Conservation (phyloP, 1,140 invertebrate genomes). For the Maconellicoccus hirsutus region DNA sequence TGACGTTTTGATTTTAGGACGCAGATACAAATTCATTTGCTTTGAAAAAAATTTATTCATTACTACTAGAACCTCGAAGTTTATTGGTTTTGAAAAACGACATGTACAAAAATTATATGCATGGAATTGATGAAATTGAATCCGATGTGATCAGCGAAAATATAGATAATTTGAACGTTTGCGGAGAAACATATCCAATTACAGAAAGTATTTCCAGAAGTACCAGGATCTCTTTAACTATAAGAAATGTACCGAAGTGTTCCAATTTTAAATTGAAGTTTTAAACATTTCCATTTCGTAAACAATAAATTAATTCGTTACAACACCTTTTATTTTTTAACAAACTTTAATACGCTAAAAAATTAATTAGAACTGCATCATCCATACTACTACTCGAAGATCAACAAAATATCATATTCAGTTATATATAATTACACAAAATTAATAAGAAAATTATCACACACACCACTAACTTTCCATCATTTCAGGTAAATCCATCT, state of each 20-base stretch:
- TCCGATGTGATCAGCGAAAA: slow-evolving; percentile 52
- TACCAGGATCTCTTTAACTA: slow-evolving; percentile 81
- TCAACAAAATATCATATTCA: no score
- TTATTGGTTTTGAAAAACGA: slow-evolving; percentile 72
- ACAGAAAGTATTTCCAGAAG: slow-evolving; percentile 47
- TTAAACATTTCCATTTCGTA: slow-evolving; percentile 28
- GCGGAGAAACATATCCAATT: slow-evolving; percentile 41
- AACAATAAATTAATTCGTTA: no score
- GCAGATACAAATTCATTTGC: neutral
- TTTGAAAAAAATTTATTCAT: slow-evolving; percentile 37
- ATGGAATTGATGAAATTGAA: slow-evolving; percentile 71
- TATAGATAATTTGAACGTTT: slow-evolving; percentile 54
- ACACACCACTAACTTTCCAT: neutral
- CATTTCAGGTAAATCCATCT: neutral
- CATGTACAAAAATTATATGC: slow-evolving; percentile 74
- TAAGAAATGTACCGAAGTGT: slow-evolving; percentile 84
- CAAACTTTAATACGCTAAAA: neutral
- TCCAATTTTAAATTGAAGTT: slow-evolving; percentile 46
- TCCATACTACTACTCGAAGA: no score
- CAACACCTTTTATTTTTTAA: no score
- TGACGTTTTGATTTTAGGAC: no score
- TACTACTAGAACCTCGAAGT: slow-evolving; percentile 78
- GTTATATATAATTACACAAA: no score
- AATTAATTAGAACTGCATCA: no score
- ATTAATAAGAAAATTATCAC: no score